A percentile compares a stretch with the other conserved stretches of the same genome.
These are phyloP conservation scores for Arrhopalites spinosus DNA, from an alignment of 2,888 invertebrate species.

Conservation along the genomic window DNA sequence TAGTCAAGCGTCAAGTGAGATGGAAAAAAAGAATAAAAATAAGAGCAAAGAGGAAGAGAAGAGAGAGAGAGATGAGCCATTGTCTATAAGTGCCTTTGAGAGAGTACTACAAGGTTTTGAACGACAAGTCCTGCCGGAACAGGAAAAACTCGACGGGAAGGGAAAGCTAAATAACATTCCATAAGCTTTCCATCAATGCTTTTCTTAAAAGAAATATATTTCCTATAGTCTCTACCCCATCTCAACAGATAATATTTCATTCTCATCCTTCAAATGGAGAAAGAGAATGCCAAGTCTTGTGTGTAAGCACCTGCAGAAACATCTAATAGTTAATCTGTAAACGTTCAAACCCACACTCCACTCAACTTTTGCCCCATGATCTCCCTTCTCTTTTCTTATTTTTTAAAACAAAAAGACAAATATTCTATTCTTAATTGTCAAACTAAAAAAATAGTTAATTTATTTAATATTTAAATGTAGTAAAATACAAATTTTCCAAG, in stretches of 20 bases:
- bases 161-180: not conserved
- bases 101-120: too few relatives aligned
- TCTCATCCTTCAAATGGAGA: not conserved
- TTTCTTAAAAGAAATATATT: not conserved
- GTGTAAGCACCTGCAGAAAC: slow-evolving; percentile 12
- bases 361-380: not conserved
- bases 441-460: too few relatives aligned
- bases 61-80: too few relatives aligned
- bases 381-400: not conserved
- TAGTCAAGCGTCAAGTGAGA: not conserved
- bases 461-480: too few relatives aligned
- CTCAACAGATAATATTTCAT: slow-evolving; percentile 13
- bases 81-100: too few relatives aligned
- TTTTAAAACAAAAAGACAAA: too few relatives aligned
- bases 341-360: not conserved
- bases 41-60: not conserved
- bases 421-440: too few relatives aligned
- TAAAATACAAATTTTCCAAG: too few relatives aligned
- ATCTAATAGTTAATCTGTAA: not conserved
- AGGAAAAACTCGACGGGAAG: not conserved
- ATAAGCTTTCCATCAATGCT: not conserved
- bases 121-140: too few relatives aligned
- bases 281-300: not conserved
- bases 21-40: too few relatives aligned
- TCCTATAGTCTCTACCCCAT: not conserved